These are phyloP conservation scores for Bombus picipes DNA, from an alignment of 1,140 invertebrate species.

Conservation along the genomic window DNA sequence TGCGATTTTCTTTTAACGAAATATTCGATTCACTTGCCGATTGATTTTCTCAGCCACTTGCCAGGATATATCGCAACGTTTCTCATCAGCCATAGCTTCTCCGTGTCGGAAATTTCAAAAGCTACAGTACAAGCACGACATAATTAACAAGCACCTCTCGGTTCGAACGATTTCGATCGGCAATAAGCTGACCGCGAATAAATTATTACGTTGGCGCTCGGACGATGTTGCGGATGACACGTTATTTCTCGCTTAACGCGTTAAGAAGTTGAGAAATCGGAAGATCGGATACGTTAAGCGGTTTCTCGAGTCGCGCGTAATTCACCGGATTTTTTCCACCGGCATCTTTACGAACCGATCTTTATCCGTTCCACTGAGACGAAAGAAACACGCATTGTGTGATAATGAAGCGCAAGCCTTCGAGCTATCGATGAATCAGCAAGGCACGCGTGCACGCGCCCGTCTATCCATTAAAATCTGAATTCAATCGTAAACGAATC, in stretches of 20 bases:
- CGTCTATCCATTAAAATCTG: constrained; percentile 18
- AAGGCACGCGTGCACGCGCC: not conserved
- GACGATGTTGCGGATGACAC: too few relatives aligned
- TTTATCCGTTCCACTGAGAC: not conserved
- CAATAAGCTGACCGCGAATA: too few relatives aligned
- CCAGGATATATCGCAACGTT: too few relatives aligned
- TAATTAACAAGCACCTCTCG: too few relatives aligned
- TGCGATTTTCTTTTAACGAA: too few relatives aligned
- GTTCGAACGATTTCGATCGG: too few relatives aligned
- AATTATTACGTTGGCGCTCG: too few relatives aligned
- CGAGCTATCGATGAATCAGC: constrained; percentile 25
- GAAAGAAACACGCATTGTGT: constrained; percentile 11
- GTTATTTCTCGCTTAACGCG: not conserved
- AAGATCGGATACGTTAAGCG: not conserved
- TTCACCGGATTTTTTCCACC: not conserved
- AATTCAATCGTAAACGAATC: constrained; percentile 19
- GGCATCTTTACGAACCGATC: constrained; percentile 1
- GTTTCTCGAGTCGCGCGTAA: constrained; percentile 3
- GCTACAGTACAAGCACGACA: too few relatives aligned
- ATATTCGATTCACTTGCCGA: too few relatives aligned
- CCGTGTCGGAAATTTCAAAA: too few relatives aligned
- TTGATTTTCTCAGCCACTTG: too few relatives aligned
- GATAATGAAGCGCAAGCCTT: constrained; percentile 23
- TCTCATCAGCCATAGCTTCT: rapidly evolving
- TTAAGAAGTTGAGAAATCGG: not conserved